phyloP scores from a whole-genome alignment of 2,888 invertebrate species.

The Galeopsomyia nigrocyanea region DNA sequence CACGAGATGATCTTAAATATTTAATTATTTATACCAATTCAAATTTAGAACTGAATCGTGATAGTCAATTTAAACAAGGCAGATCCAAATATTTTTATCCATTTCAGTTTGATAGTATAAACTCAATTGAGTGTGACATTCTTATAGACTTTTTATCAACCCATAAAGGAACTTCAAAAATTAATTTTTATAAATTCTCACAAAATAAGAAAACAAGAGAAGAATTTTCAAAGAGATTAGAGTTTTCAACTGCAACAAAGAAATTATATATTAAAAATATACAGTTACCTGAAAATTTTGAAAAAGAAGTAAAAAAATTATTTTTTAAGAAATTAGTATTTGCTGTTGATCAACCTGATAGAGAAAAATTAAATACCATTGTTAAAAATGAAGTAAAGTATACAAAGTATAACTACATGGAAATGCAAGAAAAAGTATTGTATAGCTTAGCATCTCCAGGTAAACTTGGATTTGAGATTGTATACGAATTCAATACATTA shows the following conservation, averaged over 20 bases:
- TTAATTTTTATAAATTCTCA: constrained; percentile 52
- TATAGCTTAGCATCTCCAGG: constrained; percentile 46
- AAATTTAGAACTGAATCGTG: constrained; percentile 52
- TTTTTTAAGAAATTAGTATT: constrained; percentile 54
- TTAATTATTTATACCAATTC: constrained; percentile 55
- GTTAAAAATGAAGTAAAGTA: constrained; percentile 54
- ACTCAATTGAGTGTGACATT: constrained; percentile 1
- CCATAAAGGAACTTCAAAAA: background rate
- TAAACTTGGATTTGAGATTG: constrained; percentile 24
- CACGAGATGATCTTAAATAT: constrained; percentile 50
- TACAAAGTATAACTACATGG: constrained; percentile 50
- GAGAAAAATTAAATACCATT: constrained; percentile 53
- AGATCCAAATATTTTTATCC: constrained; percentile 38
- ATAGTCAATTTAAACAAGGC: constrained; percentile 48
- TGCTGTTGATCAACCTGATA: constrained; percentile 46
- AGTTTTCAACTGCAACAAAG: constrained; percentile 51
- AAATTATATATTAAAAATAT: constrained; percentile 52
- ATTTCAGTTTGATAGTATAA: constrained; percentile 28
- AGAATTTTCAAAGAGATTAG: constrained; percentile 53
- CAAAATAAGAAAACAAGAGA: constrained; percentile 51
- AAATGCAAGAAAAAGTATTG: constrained; percentile 51
- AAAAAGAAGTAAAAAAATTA: constrained; percentile 51
- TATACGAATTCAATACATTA: constrained; percentile 17
- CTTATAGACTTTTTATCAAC: constrained; percentile 32
- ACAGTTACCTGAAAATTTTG: constrained; percentile 45